A percentile compares a stretch with the other conserved stretches of the same genome.
phyloP scores from a whole-genome alignment of 2,113 vertebrate species.

The Casuarius casuarius region DNA sequence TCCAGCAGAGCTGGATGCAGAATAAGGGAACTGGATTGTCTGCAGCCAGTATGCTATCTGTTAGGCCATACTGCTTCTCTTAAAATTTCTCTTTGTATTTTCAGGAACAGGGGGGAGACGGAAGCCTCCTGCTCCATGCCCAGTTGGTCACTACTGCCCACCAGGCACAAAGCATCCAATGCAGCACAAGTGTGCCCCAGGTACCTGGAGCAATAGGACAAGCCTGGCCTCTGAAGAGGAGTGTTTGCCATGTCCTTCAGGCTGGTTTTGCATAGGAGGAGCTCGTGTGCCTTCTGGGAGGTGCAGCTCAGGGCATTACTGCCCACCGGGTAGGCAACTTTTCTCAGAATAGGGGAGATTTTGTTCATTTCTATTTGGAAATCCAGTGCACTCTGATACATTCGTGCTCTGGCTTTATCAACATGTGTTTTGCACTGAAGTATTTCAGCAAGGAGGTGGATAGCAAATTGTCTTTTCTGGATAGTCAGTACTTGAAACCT shows the following conservation, averaged over 20 bases:
- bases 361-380: rapidly evolving
- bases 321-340: constrained; percentile 78
- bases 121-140: constrained; percentile 82
- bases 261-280: constrained; percentile 86
- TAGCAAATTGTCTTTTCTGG: not conserved
- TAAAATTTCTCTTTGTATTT: not conserved
- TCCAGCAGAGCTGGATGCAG: not conserved
- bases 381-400: not conserved
- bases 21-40: rapidly evolving
- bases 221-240: constrained; percentile 74
- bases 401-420: rapidly evolving
- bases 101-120: constrained; percentile 83
- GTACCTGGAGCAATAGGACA: constrained; percentile 86
- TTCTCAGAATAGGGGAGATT: rapidly evolving
- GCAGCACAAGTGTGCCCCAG: constrained; percentile 86
- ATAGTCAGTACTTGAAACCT: not conserved
- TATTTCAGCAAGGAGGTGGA: not conserved
- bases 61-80: rapidly evolving
- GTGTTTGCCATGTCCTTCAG: constrained; percentile 78
- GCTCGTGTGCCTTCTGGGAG: constrained; percentile 78
- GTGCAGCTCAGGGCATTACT: constrained; percentile 88
- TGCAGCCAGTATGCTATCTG: rapidly evolving
- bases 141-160: constrained; percentile 88
- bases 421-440: rapidly evolving
- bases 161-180: constrained; percentile 82